Percentiles rank a stretch among this genome's conserved stretches.
Evolutionary conservation across 2,797 vertebrate species (phyloP).

Genomic region (Pseudocheirus occidentalis): DNA sequence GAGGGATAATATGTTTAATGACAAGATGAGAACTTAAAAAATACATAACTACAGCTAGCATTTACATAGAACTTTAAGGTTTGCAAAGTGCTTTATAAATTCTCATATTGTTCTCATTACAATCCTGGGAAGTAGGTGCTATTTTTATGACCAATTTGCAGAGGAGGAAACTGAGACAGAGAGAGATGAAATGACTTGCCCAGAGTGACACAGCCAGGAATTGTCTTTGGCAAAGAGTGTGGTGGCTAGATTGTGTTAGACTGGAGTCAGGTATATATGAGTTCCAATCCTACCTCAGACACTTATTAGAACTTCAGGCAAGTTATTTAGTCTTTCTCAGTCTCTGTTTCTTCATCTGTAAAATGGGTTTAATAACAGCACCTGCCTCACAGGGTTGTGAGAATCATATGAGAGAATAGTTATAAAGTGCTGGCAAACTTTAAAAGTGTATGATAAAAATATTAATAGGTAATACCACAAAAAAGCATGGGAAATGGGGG

Average conservation of each 20-base stretch:
- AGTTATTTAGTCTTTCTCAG: too few species aligned
- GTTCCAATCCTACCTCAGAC: too few species aligned
- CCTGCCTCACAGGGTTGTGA: too few species aligned
- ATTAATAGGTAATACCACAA: not conserved
- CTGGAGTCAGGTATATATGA: too few species aligned
- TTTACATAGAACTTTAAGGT: not conserved
- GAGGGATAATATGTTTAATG: not conserved
- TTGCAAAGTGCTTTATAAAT: not conserved
- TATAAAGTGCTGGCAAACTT: not conserved
- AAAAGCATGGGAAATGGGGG: not conserved
- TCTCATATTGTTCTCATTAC: not conserved
- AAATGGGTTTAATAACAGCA: not conserved
- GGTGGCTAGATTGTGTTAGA: too few species aligned
- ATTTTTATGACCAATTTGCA: too few species aligned
- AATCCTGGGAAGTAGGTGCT: not conserved
- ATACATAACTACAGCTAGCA: too few species aligned
- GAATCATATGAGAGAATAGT: not conserved
- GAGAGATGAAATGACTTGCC: not conserved
- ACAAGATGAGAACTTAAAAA: not conserved
- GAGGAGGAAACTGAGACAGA: not conserved
- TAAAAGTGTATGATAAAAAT: not conserved
- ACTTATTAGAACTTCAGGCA: too few species aligned
- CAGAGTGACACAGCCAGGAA: not conserved
- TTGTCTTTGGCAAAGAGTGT: not conserved
- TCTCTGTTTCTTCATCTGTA: not conserved